These are phyloP conservation scores for Coptodon rendalli DNA, from an alignment of 2,113 vertebrate species.

Conservation along the genomic window DNA sequence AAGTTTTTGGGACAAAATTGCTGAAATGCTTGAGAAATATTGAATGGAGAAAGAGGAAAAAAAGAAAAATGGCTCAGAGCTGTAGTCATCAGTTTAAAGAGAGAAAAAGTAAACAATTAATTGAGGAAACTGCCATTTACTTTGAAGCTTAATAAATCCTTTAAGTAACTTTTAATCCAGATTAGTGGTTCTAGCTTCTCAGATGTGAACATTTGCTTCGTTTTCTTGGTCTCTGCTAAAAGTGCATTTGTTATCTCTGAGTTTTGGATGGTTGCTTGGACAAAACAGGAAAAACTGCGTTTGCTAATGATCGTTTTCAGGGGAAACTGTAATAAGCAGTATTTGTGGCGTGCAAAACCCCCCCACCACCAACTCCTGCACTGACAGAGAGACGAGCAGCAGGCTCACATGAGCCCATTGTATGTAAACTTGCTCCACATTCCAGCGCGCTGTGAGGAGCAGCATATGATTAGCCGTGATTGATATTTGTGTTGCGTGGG, in stretches of 20 bases:
- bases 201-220: background rate
- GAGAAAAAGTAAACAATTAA: background rate
- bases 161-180: background rate
- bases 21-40: background rate
- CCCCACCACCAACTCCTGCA: background rate
- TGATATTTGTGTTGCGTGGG: constrained; percentile 49
- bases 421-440: background rate
- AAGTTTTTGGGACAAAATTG: constrained; percentile 29
- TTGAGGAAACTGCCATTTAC: background rate
- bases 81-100: background rate
- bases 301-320: background rate
- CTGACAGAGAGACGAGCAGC: background rate
- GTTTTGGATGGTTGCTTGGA: background rate
- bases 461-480: constrained; percentile 47
- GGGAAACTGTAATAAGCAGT: background rate
- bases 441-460: background rate
- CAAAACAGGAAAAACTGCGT: background rate
- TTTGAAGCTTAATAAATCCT: background rate
- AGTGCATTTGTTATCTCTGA: background rate
- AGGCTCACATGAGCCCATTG: background rate
- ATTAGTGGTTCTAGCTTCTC: background rate
- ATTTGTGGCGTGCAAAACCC: accelerated
- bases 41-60: background rate
- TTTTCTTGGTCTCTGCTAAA: background rate
- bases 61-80: background rate